phyloP scores from a whole-genome alignment of 2,888 invertebrate species.

The Pseudococcus jackbeardsleyi region DNA sequence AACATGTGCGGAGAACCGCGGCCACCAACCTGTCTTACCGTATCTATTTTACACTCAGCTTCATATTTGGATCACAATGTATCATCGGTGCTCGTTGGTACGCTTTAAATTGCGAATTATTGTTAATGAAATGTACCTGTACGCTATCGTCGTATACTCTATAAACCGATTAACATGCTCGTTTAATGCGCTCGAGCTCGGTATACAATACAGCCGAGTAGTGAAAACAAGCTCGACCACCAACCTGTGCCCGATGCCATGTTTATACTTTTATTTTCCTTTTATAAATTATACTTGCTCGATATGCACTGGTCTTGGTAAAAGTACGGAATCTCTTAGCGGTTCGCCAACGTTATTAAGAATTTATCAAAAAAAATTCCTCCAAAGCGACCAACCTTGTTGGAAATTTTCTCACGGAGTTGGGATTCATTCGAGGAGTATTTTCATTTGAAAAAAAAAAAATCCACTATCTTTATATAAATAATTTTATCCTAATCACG shows the following conservation, averaged over 20 bases:
- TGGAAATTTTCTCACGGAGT: not conserved
- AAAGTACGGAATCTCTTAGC: not conserved
- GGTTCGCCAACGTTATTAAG: not conserved
- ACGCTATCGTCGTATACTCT: not conserved
- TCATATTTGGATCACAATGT: slow-evolving; percentile 47
- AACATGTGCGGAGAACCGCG: slow-evolving; percentile 44
- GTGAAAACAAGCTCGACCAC: slow-evolving; percentile 22
- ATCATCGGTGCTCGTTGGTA: slow-evolving; percentile 1
- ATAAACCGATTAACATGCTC: slow-evolving; percentile 45
- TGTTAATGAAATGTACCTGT: slow-evolving; percentile 13
- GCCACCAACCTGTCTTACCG: slow-evolving; percentile 39
- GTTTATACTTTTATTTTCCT: not conserved
- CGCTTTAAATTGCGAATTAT: slow-evolving; percentile 45
- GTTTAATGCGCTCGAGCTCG: not conserved
- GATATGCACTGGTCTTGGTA: not conserved
- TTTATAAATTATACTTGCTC: not conserved
- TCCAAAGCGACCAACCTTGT: not conserved
- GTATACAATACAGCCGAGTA: not conserved
- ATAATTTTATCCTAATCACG: not conserved
- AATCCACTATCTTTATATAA: not conserved
- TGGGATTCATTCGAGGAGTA: not conserved
- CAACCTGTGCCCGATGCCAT: not conserved
- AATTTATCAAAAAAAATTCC: not conserved
- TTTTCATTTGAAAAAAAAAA: not conserved
- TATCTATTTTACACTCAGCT: slow-evolving; percentile 43